Evolutionary conservation across 1,140 invertebrate species (phyloP), one percentile per base, ranked within the genome.

Genomic region (Spodoptera litura): DNA sequence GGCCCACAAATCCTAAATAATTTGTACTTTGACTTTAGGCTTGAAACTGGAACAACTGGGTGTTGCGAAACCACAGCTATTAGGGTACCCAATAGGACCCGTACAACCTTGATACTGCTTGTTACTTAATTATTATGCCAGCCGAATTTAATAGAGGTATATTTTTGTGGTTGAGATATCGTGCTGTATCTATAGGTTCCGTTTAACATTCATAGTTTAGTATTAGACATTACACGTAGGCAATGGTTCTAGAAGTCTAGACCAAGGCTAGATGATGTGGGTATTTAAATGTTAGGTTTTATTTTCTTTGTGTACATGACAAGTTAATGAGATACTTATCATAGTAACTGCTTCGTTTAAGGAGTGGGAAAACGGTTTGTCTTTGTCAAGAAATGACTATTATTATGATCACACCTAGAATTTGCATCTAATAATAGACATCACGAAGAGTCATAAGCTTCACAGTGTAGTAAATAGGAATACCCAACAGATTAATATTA

Each of bases 71-170:
- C 83, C 83, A 81, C 74, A 85, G 87, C 88, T 87, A 92, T 94
- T 93, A 92, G 91, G 91, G 91, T 92, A 86, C 81, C 81, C 78
- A 80, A 56, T 78, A 84, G 86, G 87, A 88, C 91, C 88, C 81
- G 86, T 78, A 81, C 84, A 92, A 81, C 92, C 92, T 94, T 93
- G 91, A 88, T 88, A 81, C 71, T 78, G 92, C 92, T 91, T 88
- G 92, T 92, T 93, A 93, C 92, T 94, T 93, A 94, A 94, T 94
- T 94, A 94, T 92, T 92, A 94, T 94, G 89, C 91, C 79, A 91
- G 87, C 92, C 92, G 85, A 94, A 94, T 93, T 94, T 93, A 90
- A 91, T 91, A 85, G 86, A 85, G 82, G 86, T 86, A 90, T 89
- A 90, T 88, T 90, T 91, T 93, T 92, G 84, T 84, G 61, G 61